Conservation (phyloP, 2,888 invertebrate genomes). For the Elegia similella region DNA sequence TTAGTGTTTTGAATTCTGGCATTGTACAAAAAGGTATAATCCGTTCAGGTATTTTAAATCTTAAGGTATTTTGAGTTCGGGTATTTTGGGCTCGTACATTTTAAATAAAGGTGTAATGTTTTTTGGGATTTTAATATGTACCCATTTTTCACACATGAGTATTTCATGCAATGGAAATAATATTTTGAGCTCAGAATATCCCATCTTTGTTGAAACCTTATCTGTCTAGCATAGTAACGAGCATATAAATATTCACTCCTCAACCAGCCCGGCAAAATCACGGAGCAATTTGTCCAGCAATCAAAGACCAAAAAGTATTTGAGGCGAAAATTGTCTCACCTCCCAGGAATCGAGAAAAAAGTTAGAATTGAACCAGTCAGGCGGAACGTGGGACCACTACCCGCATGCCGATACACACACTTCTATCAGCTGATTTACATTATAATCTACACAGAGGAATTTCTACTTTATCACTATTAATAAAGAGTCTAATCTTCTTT, state of each 20-base stretch:
- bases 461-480: not conserved
- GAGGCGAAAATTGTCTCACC: constrained; percentile 11
- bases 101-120: no score
- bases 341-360: constrained; percentile 23
- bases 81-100: no score
- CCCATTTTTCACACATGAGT: no score
- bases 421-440: constrained; percentile 40
- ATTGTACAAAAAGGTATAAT: no score
- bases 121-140: no score
- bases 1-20: no score
- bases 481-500: not conserved
- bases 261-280: not conserved
- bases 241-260: not conserved
- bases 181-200: not conserved
- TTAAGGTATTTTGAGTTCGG: no score
- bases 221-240: not conserved
- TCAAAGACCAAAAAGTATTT: not conserved
- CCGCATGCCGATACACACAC: constrained; percentile 42
- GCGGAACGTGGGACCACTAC: constrained; percentile 41
- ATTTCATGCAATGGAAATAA: no score
- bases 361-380: constrained; percentile 47
- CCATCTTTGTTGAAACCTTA: not conserved
- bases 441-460: not conserved
- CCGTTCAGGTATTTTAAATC: no score
- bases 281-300: not conserved